Evolutionary conservation across 2,797 vertebrate species (phyloP).

Genomic region (Pseudochaenichthys georgianus): DNA sequence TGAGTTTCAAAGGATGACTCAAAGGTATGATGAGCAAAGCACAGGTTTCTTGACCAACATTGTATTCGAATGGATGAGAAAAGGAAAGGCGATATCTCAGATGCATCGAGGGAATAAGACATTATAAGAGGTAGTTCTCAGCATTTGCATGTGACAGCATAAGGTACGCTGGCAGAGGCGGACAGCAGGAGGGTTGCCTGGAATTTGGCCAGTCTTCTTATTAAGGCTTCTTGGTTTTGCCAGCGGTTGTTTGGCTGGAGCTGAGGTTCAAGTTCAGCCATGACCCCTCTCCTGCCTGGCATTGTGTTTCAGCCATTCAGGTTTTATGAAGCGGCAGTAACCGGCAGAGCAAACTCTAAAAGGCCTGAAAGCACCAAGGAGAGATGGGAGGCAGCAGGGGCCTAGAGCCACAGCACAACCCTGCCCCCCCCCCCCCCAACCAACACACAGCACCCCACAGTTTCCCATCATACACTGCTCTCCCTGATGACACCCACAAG

Average conservation of each 20-base stretch:
- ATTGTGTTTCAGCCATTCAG: slow-evolving; percentile 81
- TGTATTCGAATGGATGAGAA: not conserved
- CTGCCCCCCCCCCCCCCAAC: slow-evolving; percentile 54
- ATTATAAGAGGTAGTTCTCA: not conserved
- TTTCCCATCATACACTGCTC: slow-evolving; percentile 76
- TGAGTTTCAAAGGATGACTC: not conserved
- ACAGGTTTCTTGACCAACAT: not conserved
- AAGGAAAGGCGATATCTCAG: not conserved
- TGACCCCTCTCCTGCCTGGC: slow-evolving; percentile 73
- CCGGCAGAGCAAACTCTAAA: slow-evolving; percentile 77
- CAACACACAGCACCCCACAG: slow-evolving; percentile 52
- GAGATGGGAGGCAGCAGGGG: slow-evolving; percentile 75
- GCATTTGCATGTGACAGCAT: not conserved
- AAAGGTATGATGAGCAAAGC: not conserved
- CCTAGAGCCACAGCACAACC: slow-evolving; percentile 53
- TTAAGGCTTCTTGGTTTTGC: slow-evolving; percentile 52
- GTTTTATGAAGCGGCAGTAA: slow-evolving; percentile 86
- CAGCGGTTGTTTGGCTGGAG: slow-evolving; percentile 66
- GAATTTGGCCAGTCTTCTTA: slow-evolving; percentile 50
- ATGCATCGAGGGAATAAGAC: not conserved
- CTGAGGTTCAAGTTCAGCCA: slow-evolving; percentile 82
- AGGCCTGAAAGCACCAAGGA: slow-evolving; percentile 72
- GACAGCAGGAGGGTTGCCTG: slow-evolving; percentile 26
- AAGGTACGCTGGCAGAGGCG: slow-evolving; percentile 38
- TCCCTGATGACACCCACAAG: slow-evolving; percentile 58